Conservation (phyloP, 2,797 vertebrate species). For the Eupleurogrammus muticus region DNA sequence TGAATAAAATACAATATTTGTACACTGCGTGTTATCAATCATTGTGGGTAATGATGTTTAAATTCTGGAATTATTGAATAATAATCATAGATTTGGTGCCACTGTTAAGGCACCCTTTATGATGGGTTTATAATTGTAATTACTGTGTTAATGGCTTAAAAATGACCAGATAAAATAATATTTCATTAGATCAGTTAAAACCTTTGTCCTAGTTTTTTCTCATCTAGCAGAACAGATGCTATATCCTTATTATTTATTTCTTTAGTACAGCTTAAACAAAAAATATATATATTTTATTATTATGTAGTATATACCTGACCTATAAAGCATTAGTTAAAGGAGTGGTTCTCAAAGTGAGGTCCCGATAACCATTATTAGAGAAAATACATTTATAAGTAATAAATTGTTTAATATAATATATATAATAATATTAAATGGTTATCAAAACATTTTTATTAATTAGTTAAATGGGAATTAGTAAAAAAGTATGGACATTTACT, state of each 20-base stretch:
- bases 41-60: background rate
- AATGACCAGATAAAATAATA: background rate
- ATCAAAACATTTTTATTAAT: no score
- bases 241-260: background rate
- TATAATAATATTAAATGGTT: no score
- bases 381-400: no score
- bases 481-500: no score
- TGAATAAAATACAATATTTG: conserved; percentile 62
- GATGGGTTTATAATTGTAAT: background rate
- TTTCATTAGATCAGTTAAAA: background rate
- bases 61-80: background rate
- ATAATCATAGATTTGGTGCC: background rate
- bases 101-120: background rate
- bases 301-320: no score
- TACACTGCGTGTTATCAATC: conserved; percentile 11
- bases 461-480: no score
- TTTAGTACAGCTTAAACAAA: background rate
- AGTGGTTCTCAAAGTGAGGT: no score
- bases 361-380: no score
- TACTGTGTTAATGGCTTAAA: background rate
- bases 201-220: background rate
- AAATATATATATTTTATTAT: no score
- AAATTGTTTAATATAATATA: no score
- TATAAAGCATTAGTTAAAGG: background rate
- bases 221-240: background rate